These are phyloP conservation scores for Itoplectis maculator DNA, from an alignment of 2,888 invertebrate species.

Conservation along the genomic window DNA sequence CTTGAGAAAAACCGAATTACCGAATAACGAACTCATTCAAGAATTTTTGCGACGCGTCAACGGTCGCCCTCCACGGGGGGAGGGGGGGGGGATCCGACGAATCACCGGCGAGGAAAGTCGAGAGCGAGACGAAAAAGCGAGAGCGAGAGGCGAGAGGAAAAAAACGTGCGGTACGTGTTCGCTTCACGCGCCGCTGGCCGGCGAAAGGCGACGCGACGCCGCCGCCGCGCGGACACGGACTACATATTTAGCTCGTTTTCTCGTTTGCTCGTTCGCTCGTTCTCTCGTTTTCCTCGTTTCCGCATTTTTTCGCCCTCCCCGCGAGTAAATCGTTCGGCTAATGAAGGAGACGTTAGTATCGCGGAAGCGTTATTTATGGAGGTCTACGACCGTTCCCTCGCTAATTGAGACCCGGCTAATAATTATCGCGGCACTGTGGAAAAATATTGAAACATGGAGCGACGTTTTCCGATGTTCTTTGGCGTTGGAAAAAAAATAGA, in stretches of 20 bases:
- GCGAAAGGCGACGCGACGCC: neutral
- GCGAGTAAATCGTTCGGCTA: neutral
- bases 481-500: too few species aligned
- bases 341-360: slow-evolving; percentile 13
- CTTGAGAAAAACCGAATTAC: slow-evolving; percentile 32
- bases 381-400: neutral
- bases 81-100: neutral
- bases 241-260: neutral
- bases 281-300: neutral
- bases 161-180: neutral
- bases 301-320: neutral
- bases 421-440: too few species aligned
- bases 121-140: too few species aligned
- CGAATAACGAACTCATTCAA: slow-evolving; percentile 45
- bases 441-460: too few species aligned
- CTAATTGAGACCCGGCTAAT: too few species aligned
- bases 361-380: neutral
- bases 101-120: slow-evolving; percentile 11
- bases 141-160: slow-evolving; percentile 1
- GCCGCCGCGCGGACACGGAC: too few species aligned
- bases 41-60: slow-evolving; percentile 27
- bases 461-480: too few species aligned
- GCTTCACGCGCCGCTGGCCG: neutral
- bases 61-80: too few species aligned
- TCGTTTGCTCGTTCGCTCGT: neutral